Percentiles rank a stretch among this genome's conserved stretches.
Evolutionary conservation across 2,888 invertebrate species (phyloP).

Genomic region (Lamellibrachia satsuma): DNA sequence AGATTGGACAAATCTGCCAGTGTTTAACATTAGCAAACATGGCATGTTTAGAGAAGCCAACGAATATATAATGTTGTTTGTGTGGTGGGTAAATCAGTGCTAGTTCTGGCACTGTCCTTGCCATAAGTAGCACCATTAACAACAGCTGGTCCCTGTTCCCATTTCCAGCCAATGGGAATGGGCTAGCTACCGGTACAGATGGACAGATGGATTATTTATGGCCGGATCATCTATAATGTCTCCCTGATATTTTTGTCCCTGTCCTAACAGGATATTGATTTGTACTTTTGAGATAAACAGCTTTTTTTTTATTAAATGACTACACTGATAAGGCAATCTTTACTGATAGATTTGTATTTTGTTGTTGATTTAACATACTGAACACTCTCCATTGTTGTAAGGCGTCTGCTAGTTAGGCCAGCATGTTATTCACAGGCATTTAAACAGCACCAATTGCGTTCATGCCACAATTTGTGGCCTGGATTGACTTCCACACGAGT

Average conservation of each 20-base stretch:
- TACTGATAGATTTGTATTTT: neutral
- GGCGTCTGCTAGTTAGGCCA: neutral
- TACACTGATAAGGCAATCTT: neutral
- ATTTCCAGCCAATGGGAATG: neutral
- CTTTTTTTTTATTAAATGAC: neutral
- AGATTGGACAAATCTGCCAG: neutral
- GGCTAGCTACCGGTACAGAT: neutral
- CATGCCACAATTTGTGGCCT: neutral
- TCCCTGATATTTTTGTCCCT: neutral
- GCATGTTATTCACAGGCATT: neutral
- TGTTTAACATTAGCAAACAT: neutral
- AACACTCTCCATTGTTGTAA: neutral
- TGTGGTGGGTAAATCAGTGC: neutral
- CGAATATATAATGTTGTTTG: neutral
- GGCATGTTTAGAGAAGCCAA: neutral
- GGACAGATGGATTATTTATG: slow-evolving; percentile 1
- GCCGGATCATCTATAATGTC: neutral
- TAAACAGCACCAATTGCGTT: neutral
- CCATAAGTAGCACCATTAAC: neutral
- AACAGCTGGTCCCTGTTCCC: neutral
- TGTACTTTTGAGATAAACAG: neutral
- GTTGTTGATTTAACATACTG: neutral
- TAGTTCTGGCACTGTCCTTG: neutral
- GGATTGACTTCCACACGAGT: neutral
- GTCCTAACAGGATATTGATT: neutral